These are phyloP conservation scores for Condylostylus longicornis DNA, from an alignment of 1,140 invertebrate genomes.

Conservation along the genomic window DNA sequence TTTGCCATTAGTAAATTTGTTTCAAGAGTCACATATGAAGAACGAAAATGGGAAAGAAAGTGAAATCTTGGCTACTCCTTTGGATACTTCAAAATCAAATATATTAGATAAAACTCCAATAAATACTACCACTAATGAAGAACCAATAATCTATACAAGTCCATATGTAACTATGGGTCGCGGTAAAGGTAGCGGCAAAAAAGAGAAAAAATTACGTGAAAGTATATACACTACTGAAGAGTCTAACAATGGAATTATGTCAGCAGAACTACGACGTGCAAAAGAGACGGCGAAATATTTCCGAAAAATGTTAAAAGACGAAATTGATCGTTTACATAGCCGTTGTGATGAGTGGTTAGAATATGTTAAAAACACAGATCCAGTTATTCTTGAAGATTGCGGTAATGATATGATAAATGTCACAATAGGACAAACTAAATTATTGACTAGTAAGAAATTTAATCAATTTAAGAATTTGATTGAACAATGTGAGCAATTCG, in stretches of 20 bases:
- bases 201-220: conserved; percentile 30
- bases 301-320: conserved; percentile 33
- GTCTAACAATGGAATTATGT: conserved; percentile 1
- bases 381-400: conserved; percentile 13
- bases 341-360: conserved; percentile 35
- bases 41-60: too few species aligned
- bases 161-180: conserved; percentile 28
- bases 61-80: too few species aligned
- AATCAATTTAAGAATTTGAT: conserved; percentile 48
- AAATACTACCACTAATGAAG: conserved; percentile 3
- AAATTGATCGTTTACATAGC: conserved; percentile 33
- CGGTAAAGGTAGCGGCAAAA: conserved; percentile 35
- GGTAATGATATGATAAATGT: conserved; percentile 44
- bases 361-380: conserved; percentile 19
- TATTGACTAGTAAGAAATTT: conserved; percentile 52
- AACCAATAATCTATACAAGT: conserved; percentile 17
- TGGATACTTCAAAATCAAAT: too few species aligned
- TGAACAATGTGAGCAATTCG: conserved; percentile 40
- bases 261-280: conserved; percentile 25
- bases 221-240: conserved; percentile 17
- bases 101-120: conserved; percentile 7
- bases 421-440: conserved; percentile 48
- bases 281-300: conserved; percentile 39
- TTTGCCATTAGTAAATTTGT: too few species aligned
- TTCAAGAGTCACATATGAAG: too few species aligned